Evolutionary conservation across 2,797 vertebrate genomes (phyloP), one percentile per base, ranked within the genome.

Genomic region (Syngnathus acus): DNA sequence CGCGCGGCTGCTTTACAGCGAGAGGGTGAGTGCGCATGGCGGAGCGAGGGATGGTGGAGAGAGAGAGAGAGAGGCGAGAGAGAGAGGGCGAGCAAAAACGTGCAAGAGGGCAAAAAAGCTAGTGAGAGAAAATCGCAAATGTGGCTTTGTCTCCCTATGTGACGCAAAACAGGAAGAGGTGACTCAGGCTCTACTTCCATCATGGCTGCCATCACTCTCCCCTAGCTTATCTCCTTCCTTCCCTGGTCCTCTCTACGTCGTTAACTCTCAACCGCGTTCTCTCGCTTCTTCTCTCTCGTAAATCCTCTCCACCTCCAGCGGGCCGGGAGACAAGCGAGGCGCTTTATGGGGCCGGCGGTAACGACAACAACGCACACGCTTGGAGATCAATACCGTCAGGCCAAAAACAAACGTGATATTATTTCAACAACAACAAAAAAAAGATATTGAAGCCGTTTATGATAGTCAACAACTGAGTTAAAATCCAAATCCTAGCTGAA

Each of bases 231-330:
- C 70, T 71, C 72, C 68, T 37, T 50, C 71, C 45, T 62, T 69
- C 50, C 80, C 72, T 57, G 66, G 65, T 79, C 73, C 71, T 79
- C 75, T 78, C 48, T 14, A 53, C 45, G 42, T 54, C 64, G 50
- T 66, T 67, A 77, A 77, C 76, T 82, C 83, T 72, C 9, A 70
- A 74, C 62, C 67, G 76, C 81, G 67, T 72, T 74, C 83, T 79
- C 64, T 53, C 67, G 23, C 58, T 9, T 3, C 62, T 76, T 71
- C 69, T 74, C 71, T 77, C 67, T 69, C 80, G 79, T 87, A 87
- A 86, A 89, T 89, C 82, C 74, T 80, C 80, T 71, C 68, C 80
- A 82, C 72, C 78, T 83, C 75, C 69, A 74, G 74, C 67, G 38
- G 73, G 70, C 72, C 65, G 37, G 72, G 71, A 76, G 71, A 78